Evolutionary conservation across 2,113 vertebrate genomes (phyloP).

Genomic region (Rhynchopsitta pachyrhyncha): DNA sequence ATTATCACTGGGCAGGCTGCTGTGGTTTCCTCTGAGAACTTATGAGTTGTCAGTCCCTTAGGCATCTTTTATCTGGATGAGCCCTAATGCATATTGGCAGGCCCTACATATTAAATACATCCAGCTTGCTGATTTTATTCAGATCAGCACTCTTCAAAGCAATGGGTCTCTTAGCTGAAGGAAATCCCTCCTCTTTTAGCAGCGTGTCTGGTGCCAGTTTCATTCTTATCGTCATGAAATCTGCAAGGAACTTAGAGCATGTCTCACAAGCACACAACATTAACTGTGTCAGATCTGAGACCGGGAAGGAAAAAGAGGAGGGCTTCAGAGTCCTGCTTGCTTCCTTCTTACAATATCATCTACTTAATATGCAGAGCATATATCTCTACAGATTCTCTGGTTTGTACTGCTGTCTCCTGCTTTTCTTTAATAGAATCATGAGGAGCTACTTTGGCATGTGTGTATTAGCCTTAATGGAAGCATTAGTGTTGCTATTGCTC

Average conservation of each 20-base stretch:
- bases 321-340: neutral
- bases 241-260: neutral
- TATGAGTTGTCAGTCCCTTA: neutral
- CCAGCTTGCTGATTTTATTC: constrained; percentile 42
- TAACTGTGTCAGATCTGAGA: neutral
- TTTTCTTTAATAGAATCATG: neutral
- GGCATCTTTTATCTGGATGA: constrained; percentile 25
- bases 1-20: neutral
- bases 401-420: neutral
- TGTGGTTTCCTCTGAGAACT: neutral
- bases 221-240: neutral
- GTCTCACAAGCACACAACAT: neutral
- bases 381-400: neutral
- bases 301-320: neutral
- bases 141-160: constrained; percentile 52
- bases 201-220: neutral
- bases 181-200: constrained; percentile 34
- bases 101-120: constrained; percentile 32
- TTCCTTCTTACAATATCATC: neutral
- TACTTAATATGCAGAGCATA: neutral
- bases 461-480: neutral
- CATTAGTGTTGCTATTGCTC: neutral
- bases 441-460: neutral
- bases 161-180: neutral
- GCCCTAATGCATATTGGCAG: constrained; percentile 54